A percentile compares a stretch with the other conserved stretches of the same genome.
Evolutionary conservation across 2,888 invertebrate species (phyloP).

Genomic region (Zygogramma bicolorata): DNA sequence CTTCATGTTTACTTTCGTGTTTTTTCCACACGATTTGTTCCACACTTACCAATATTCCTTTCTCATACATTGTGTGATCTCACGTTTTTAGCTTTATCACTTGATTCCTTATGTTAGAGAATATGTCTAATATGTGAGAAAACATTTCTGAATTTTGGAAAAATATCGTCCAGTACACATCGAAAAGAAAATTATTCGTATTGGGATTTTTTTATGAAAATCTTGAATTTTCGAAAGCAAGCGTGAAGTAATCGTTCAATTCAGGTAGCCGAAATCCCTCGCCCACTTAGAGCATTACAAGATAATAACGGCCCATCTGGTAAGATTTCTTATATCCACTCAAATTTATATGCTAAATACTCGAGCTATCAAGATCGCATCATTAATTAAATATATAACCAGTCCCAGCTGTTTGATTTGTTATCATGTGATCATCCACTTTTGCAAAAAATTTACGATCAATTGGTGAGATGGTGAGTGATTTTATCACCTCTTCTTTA

Average conservation of each 20-base stretch:
- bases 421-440: conserved; percentile 10
- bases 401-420: conserved; percentile 5
- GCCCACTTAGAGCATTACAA: conserved; percentile 9
- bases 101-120: too few relatives aligned
- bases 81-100: too few relatives aligned
- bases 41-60: too few relatives aligned
- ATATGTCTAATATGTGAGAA: too few relatives aligned
- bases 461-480: conserved; percentile 7
- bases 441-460: conserved; percentile 9
- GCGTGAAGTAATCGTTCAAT: conserved; percentile 1
- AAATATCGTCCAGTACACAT: too few relatives aligned
- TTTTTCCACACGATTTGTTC: too few relatives aligned
- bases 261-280: conserved; percentile 9
- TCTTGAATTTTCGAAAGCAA: neutral
- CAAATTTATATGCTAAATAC: conserved; percentile 9
- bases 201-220: neutral
- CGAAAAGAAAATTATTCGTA: too few relatives aligned
- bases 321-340: conserved; percentile 12
- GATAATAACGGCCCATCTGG: conserved; percentile 7
- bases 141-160: too few relatives aligned
- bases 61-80: too few relatives aligned
- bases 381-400: conserved; percentile 15
- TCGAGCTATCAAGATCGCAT: conserved; percentile 20
- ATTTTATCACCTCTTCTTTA: conserved; percentile 3
- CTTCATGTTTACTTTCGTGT: too few relatives aligned